Percentiles rank a stretch among this genome's conserved stretches.
These are phyloP conservation scores for Platyscapa corneri DNA, from an alignment of 1,140 invertebrate genomes.

Conservation along the genomic window DNA sequence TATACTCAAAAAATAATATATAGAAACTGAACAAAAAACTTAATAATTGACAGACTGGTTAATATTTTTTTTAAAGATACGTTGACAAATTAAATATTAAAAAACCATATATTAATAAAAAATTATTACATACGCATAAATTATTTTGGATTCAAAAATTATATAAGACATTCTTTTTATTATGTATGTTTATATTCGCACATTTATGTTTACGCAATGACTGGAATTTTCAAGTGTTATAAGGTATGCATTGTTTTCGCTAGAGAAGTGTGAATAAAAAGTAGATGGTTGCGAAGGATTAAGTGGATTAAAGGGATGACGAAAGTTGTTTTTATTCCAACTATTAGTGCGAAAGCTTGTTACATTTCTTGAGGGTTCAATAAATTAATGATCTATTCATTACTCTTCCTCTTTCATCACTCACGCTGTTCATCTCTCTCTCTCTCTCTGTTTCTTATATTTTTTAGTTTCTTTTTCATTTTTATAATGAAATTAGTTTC, in stretches of 20 bases:
- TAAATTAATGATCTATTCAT: slow-evolving; percentile 71
- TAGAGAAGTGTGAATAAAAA: background rate
- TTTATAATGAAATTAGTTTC: too few relatives aligned
- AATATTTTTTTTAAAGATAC: too few relatives aligned
- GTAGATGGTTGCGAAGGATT: slow-evolving; percentile 10
- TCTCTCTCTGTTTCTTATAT: background rate
- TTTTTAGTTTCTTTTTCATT: too few relatives aligned
- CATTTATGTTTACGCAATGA: background rate
- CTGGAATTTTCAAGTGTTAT: background rate
- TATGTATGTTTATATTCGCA: background rate
- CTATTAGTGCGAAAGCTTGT: slow-evolving; percentile 71
- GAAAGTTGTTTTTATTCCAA: slow-evolving; percentile 12
- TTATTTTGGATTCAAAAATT: too few relatives aligned
- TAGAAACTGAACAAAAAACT: too few relatives aligned
- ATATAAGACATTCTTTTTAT: too few relatives aligned
- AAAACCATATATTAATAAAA: too few relatives aligned
- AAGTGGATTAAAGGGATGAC: background rate
- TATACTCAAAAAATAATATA: too few relatives aligned
- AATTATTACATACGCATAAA: too few relatives aligned
- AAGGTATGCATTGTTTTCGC: slow-evolving; percentile 12
- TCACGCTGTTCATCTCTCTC: slow-evolving; percentile 54
- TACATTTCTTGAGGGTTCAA: slow-evolving; percentile 61
- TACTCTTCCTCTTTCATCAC: slow-evolving; percentile 50
- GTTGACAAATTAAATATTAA: too few relatives aligned
- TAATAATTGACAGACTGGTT: too few relatives aligned